Conservation (phyloP, 2,888 invertebrate species). For the Meganola albula region DNA sequence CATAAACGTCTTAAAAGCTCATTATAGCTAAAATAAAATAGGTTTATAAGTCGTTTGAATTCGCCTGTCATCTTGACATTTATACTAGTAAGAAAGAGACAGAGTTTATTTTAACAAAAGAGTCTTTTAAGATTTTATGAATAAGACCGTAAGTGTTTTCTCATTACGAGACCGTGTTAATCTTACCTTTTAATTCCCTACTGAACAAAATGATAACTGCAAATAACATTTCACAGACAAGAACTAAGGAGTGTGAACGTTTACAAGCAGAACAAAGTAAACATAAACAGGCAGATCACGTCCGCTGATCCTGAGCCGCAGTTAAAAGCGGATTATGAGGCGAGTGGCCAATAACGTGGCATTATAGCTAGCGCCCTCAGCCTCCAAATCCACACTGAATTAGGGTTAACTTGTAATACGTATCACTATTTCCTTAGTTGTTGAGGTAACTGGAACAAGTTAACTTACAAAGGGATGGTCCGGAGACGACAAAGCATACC, state of each 20-base stretch:
- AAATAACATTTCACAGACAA: constrained; percentile 34
- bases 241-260: constrained; percentile 61
- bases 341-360: constrained; percentile 67
- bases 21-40: too few species aligned
- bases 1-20: too few species aligned
- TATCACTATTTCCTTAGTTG: constrained; percentile 13
- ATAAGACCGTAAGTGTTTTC: too few species aligned
- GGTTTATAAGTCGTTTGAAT: too few species aligned
- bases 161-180: too few species aligned
- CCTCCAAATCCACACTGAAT: constrained; percentile 50
- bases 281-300: constrained; percentile 61
- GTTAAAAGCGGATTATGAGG: constrained; percentile 74
- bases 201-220: neutral
- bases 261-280: constrained; percentile 46
- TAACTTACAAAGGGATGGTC: neutral
- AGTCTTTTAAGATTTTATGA: too few species aligned
- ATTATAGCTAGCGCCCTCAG: constrained; percentile 37
- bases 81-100: too few species aligned
- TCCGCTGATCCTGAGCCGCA: constrained; percentile 52
- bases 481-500: neutral
- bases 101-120: too few species aligned
- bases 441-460: neutral
- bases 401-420: constrained; percentile 39
- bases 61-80: too few species aligned
- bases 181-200: neutral